Percentiles rank a stretch among this genome's conserved stretches.
These are phyloP conservation scores for Pristionchus exspectatus DNA, from an alignment of 2,888 invertebrate species.

Conservation along the genomic window DNA sequence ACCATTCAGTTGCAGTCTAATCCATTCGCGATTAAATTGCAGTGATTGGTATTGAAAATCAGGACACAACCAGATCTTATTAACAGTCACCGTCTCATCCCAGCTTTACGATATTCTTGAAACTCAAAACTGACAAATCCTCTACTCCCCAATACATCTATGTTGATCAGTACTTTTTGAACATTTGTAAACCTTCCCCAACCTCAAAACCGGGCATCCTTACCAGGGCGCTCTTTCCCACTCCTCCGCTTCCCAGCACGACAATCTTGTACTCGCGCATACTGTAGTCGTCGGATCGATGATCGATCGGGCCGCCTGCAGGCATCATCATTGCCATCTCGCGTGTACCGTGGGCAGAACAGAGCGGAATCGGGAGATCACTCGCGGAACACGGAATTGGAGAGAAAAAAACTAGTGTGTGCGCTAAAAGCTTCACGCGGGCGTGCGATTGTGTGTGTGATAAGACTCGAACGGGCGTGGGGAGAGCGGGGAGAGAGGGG, in stretches of 20 bases:
- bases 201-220: constrained; percentile 59
- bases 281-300: constrained; percentile 19
- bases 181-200: too few species aligned
- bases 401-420: neutral
- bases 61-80: too few species aligned
- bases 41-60: neutral
- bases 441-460: neutral
- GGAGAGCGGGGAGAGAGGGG: too few species aligned
- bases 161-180: too few species aligned
- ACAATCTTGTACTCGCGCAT: constrained; percentile 99
- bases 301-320: constrained; percentile 34
- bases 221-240: constrained; percentile 95
- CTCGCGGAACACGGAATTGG: constrained; percentile 11
- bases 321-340: neutral
- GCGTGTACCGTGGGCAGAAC: neutral
- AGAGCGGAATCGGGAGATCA: constrained; percentile 18
- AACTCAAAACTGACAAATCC: too few species aligned
- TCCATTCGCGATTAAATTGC: neutral
- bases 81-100: too few species aligned
- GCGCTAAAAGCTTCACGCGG: neutral
- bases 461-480: neutral
- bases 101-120: too few species aligned
- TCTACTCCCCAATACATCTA: too few species aligned
- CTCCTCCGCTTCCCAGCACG: constrained; percentile 98
- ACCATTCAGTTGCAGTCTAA: neutral